phyloP scores from a whole-genome alignment of 2,888 invertebrate species.

The Eupithecia subumbrata region DNA sequence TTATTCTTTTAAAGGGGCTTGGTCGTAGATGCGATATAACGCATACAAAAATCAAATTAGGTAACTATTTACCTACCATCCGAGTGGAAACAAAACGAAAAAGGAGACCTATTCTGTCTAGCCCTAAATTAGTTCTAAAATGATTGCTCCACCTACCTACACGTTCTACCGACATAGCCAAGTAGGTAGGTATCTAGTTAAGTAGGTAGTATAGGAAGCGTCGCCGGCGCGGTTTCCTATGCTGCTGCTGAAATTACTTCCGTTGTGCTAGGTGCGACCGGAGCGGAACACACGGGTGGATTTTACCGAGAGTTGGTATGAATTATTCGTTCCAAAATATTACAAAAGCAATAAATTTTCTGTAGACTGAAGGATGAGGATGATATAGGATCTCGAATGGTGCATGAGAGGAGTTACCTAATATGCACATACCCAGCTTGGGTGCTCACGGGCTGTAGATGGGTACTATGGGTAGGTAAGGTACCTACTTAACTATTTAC shows the following conservation, averaged over 20 bases:
- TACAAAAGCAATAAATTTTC: too few species aligned
- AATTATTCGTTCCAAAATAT: background rate
- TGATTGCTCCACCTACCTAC: background rate
- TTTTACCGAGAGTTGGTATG: background rate
- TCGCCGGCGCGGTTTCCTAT: conserved; percentile 37
- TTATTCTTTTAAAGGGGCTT: too few species aligned
- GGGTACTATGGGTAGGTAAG: too few species aligned
- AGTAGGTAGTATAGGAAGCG: conserved; percentile 24
- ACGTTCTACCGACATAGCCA: background rate
- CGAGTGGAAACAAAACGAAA: background rate
- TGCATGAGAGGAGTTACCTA: too few species aligned
- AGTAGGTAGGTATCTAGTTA: background rate
- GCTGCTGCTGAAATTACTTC: conserved; percentile 47
- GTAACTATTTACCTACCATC: background rate
- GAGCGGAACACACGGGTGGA: conserved; percentile 19
- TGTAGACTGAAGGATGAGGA: too few species aligned
- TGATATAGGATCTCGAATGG: too few species aligned
- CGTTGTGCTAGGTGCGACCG: conserved; percentile 48
- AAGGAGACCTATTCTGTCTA: background rate
- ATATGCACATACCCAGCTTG: too few species aligned
- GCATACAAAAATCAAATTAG: too few species aligned
- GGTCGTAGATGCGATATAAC: too few species aligned
- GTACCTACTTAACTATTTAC: too few species aligned
- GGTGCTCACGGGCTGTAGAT: too few species aligned
- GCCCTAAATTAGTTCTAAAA: background rate